These are phyloP conservation scores for Oscheius sp. DNA, from an alignment of 2,888 invertebrate genomes.

Conservation along the genomic window DNA sequence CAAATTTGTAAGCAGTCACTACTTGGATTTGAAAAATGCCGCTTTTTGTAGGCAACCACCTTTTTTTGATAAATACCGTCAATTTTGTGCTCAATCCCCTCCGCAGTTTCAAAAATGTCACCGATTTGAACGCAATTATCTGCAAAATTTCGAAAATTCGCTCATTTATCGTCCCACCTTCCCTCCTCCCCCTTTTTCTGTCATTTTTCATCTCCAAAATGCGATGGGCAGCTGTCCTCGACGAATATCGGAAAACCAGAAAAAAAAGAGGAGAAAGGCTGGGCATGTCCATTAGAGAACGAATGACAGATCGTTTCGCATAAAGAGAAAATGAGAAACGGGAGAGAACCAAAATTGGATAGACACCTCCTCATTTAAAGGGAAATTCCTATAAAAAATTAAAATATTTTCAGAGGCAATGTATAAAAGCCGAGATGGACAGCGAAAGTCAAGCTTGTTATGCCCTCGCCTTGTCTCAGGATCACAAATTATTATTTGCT, in stretches of 20 bases:
- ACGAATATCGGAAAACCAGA: not conserved
- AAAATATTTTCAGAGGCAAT: conserved; percentile 50
- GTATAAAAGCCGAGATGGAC: conserved; percentile 90
- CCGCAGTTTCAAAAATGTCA: too few species aligned
- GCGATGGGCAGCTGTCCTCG: not conserved
- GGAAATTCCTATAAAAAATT: not conserved
- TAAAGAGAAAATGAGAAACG: not conserved
- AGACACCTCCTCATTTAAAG: not conserved
- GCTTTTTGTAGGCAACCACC: too few species aligned
- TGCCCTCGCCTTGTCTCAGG: conserved; percentile 94
- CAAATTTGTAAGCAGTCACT: too few species aligned
- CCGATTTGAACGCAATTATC: too few species aligned
- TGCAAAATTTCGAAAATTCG: too few species aligned
- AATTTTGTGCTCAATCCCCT: too few species aligned
- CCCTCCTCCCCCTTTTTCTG: not conserved
- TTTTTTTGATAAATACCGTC: too few species aligned
- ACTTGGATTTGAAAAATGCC: too few species aligned
- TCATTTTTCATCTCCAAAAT: conserved; percentile 29
- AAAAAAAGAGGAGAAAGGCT: not conserved
- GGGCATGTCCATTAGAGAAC: too few species aligned
- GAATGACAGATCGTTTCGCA: not conserved
- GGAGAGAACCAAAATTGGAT: not conserved
- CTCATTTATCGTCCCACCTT: too few species aligned
- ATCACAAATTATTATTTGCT: conserved; percentile 95
- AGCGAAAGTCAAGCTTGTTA: conserved; percentile 93